These are phyloP conservation scores for Serranus cabrilla DNA, from an alignment of 2,797 vertebrate genomes.

Conservation along the genomic window DNA sequence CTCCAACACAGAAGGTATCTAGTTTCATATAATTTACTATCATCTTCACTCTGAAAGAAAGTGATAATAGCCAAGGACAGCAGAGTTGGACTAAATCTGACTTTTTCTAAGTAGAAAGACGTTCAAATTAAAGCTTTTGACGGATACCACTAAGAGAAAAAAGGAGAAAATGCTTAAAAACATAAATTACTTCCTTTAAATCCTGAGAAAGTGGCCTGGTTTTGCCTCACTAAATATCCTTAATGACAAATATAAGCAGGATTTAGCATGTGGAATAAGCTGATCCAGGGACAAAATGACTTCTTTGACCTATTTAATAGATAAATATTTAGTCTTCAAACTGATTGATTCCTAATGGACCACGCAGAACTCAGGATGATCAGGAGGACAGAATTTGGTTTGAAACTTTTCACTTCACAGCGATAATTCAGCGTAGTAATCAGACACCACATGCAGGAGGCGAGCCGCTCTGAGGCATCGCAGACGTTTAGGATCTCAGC, in stretches of 20 bases:
- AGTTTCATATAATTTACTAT: too few relatives aligned
- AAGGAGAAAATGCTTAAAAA: neutral
- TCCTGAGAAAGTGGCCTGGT: too few relatives aligned
- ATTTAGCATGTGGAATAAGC: neutral
- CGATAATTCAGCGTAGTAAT: neutral
- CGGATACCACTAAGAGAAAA: neutral
- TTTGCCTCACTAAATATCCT: too few relatives aligned
- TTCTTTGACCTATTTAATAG: too few relatives aligned
- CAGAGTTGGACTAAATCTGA: too few relatives aligned
- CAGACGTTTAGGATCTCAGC: neutral
- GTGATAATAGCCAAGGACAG: too few relatives aligned
- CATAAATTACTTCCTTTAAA: neutral
- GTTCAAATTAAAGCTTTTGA: too few relatives aligned
- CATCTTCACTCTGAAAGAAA: too few relatives aligned
- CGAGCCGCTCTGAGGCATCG: neutral
- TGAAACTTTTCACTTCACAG: neutral
- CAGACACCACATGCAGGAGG: neutral
- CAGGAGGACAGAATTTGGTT: neutral
- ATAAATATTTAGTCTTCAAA: neutral
- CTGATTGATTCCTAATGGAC: neutral
- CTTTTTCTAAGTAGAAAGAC: too few relatives aligned
- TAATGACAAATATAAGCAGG: neutral
- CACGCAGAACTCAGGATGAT: neutral
- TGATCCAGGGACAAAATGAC: neutral
- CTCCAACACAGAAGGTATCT: too few relatives aligned